A percentile compares a stretch with the other conserved stretches of the same genome.
phyloP scores from a whole-genome alignment of 2,888 invertebrate genomes.

The Parasteatoda lunata region DNA sequence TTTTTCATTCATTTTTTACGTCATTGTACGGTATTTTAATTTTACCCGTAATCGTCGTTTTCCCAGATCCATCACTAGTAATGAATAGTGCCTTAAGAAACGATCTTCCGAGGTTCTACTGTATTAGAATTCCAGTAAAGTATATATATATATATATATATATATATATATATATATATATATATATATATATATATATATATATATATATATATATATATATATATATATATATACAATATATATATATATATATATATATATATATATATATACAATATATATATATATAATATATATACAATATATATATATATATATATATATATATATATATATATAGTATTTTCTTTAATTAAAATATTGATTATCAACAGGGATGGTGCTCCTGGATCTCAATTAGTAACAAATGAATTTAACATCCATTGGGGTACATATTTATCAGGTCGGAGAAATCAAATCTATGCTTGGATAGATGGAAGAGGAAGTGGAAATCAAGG shows the following conservation, averaged over 20 bases:
- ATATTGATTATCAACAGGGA: constrained; percentile 1
- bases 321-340: constrained; percentile 1
- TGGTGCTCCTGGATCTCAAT: constrained; percentile 95
- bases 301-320: neutral
- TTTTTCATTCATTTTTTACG: too few species aligned
- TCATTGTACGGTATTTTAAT: too few species aligned
- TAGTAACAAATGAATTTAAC: constrained; percentile 91
- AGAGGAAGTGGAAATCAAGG: constrained; percentile 91
- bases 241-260: too few species aligned
- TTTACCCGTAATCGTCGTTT: too few species aligned
- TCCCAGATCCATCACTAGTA: too few species aligned
- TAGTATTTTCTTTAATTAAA: neutral
- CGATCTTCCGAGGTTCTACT: neutral
- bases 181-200: constrained; percentile 1
- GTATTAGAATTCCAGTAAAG: neutral
- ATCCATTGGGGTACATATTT: constrained; percentile 93
- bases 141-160: neutral
- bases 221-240: too few species aligned
- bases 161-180: constrained; percentile 1
- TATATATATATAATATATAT: too few species aligned
- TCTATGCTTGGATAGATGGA: constrained; percentile 94
- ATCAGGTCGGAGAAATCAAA: constrained; percentile 89
- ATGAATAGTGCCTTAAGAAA: too few species aligned
- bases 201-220: neutral
- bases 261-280: too few species aligned